These are phyloP conservation scores for Ophion obscuratus DNA, from an alignment of 2,888 invertebrate species.

Conservation along the genomic window DNA sequence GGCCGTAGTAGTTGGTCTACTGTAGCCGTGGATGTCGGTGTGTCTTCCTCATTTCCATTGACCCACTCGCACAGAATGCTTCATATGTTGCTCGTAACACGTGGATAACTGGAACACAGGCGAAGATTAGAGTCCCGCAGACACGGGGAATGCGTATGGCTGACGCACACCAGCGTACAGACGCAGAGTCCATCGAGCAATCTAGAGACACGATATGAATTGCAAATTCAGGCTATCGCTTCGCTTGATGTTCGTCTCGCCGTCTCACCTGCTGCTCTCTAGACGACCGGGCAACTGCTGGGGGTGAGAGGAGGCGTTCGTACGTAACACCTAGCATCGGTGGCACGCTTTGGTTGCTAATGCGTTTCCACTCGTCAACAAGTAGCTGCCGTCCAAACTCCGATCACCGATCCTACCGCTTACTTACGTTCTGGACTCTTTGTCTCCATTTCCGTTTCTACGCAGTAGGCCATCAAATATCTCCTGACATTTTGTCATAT, in stretches of 20 bases:
- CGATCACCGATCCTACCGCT: neutral
- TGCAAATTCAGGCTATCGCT: slow-evolving; percentile 72
- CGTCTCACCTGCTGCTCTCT: slow-evolving; percentile 17
- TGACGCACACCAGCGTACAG: slow-evolving; percentile 67
- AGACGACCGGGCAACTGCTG: neutral
- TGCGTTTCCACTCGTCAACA: slow-evolving; percentile 70
- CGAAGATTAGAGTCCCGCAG: slow-evolving; percentile 50
- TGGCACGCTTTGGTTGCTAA: slow-evolving; percentile 59
- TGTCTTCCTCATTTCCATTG: slow-evolving; percentile 29
- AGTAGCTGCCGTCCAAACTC: slow-evolving; percentile 56
- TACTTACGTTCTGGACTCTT: slow-evolving; percentile 47
- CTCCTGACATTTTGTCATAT: neutral
- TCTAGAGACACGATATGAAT: slow-evolving; percentile 77
- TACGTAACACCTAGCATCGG: slow-evolving; percentile 73
- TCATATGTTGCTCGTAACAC: slow-evolving; percentile 39
- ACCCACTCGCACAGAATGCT: neutral
- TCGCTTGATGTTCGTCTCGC: slow-evolving; percentile 8
- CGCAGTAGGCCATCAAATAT: neutral
- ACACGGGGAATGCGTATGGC: slow-evolving; percentile 64
- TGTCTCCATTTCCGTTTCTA: neutral
- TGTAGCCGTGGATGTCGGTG: slow-evolving; percentile 5
- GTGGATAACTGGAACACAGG: slow-evolving; percentile 29
- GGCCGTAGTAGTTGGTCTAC: neutral
- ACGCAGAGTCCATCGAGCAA: slow-evolving; percentile 74
- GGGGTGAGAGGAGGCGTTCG: slow-evolving; percentile 31